Base-by-base conservation (phyloP, 2,888 invertebrate genomes). In the Mellilla xanthometata region DNA sequence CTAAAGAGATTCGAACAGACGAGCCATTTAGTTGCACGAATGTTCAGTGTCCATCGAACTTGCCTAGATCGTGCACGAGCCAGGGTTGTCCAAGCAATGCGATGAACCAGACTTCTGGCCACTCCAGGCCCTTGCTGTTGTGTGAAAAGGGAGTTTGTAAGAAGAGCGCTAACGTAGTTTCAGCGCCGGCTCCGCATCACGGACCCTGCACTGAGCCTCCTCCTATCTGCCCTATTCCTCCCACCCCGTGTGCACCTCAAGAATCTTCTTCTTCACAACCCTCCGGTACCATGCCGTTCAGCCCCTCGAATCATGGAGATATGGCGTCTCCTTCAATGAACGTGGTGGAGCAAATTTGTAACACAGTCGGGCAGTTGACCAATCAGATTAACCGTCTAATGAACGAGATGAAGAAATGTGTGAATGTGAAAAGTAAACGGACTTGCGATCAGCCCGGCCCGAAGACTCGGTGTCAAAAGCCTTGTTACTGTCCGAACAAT, bases 21-120 rank as follows among this genome's bases (percentile, higher is more conserved):
- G 65, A 68, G 30, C 59, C 74, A 0, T 81, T 54, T 48, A 74
- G 68, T 32, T 85, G 83, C 41, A 71, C 58, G 0, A 82, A 80
- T 13, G 29, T 61, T 0, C 30, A 54, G 26, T 83, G 84, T 33
- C 82, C 84, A 0, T 81, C 82, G 0, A 76, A 81, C 31, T 47
- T 40, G 1, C 70, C 74, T 0, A 80, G 81, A 0, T 63, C 54
- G 3, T 81, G 79, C 42, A 59, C 55, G 0, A 69, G 69, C 13
- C 12, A 2, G 0, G 34, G 7, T 1, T 79, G 79, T 15, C 74
- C 75, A 0, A 56, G 41, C 0, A 71, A 73, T 9, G 44, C 11
- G 7, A 42, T 47, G 13, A 55, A 49, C 19, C 59, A 64, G 15
- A 56, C 51, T 7, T 49, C 50, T 1, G 41, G 28, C 30, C 3